Evolutionary conservation across 2,797 vertebrate species (phyloP), one percentile per base, ranked within the genome.

Genomic region (Intellagama lesueurii): DNA sequence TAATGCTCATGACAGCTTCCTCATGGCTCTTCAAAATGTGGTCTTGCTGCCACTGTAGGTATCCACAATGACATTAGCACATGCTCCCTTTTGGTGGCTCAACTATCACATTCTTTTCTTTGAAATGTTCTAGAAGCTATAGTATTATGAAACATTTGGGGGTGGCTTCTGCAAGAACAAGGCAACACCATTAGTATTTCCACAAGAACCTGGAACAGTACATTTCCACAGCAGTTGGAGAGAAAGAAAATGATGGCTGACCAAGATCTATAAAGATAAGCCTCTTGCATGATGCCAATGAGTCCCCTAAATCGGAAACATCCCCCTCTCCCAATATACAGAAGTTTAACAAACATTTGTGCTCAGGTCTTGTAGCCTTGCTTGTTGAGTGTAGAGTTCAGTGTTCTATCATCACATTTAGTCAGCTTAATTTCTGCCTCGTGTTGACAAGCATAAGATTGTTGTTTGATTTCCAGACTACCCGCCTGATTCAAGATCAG

Each of bases 401-500:
- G 26, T 24, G 44, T n/a, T 12, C 49, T 9, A 68, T 56, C 35
- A 44, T 83, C 52, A 83, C 4, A 44, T 72, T 81, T 60, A 81
- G 32, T n/a, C 12, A 1, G 17, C n/a, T 81, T 81, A 9, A 19
- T 88, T 84, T 72, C 2, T 44, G 47, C 70, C 22, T 47, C 40
- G 0, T 76, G 19, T 75, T 89, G 75, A 87, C 89, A 94, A 83
- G 91, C 82, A 49, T 69, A 40, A 90, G 87, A 12, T 79, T 92
- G 83, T 83, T 92, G 0, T 80, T 95, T 91, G 69, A n/a, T 94
- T 96, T 91, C 11, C 87, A 99, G 99, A 96, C 99, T 0, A 97
- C 98, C 79, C 98, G 97, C 56, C 97, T 99, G 93, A 98, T 99
- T 86, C 98, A 98, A 92, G 98, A 98, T 93, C 97, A 97, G 9